Evolutionary conservation across 2,888 invertebrate species (phyloP).

Genomic region (Gnatocerus cornutus): DNA sequence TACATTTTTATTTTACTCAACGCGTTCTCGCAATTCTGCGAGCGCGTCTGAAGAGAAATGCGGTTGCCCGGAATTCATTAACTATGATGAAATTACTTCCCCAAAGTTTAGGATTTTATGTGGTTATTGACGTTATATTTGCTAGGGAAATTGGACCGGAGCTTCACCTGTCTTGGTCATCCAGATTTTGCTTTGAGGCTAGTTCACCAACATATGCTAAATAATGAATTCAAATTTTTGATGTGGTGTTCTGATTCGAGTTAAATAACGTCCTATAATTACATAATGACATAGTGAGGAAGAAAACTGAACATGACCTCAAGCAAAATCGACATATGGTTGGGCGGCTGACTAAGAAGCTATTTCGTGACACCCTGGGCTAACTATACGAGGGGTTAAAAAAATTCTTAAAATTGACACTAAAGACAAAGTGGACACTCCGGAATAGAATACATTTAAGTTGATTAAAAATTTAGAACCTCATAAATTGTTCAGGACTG

Average conservation of each 20-base stretch:
- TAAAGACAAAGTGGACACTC: no score
- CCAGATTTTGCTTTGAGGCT: slow-evolving; percentile 4
- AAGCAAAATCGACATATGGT: slow-evolving; percentile 52
- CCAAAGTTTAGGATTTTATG: slow-evolving; percentile 39
- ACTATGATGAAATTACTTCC: slow-evolving; percentile 51
- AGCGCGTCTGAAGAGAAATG: slow-evolving; percentile 44
- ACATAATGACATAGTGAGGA: slow-evolving; percentile 66
- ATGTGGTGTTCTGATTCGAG: slow-evolving; percentile 62
- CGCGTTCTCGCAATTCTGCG: slow-evolving; percentile 50
- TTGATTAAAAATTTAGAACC: no score
- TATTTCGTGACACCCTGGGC: slow-evolving; percentile 39
- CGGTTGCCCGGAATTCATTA: slow-evolving; percentile 51
- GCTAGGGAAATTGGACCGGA: no score
- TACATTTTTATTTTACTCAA: slow-evolving; percentile 44
- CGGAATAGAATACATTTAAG: no score
- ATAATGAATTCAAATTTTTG: slow-evolving; percentile 64
- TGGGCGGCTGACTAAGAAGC: slow-evolving; percentile 47
- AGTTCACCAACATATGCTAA: slow-evolving; percentile 58
- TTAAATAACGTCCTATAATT: slow-evolving; percentile 65
- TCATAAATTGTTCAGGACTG: no score
- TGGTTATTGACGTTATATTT: not conserved
- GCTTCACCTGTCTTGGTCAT: not conserved
- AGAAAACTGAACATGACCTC: slow-evolving; percentile 55
- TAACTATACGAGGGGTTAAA: slow-evolving; percentile 13
- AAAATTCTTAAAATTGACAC: not conserved